Evolutionary conservation across 64 coral and sea anemone species (phyloP).

Genomic region (Actinia equina): DNA sequence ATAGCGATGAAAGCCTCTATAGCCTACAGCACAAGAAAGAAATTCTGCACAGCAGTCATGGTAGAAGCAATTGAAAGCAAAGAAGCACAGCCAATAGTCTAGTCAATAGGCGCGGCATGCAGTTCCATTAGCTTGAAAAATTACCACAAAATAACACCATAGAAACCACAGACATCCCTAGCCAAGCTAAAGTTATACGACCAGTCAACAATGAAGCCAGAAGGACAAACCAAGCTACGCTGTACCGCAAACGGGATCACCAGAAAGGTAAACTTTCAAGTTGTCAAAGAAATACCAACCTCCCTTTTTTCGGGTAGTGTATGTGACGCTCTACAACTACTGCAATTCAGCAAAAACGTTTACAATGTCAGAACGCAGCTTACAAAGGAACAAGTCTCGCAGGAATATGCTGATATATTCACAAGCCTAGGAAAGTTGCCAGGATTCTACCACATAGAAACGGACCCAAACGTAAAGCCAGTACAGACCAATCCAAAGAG

Average conservation of each 20-base stretch:
- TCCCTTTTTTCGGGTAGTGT: conserved; percentile 30
- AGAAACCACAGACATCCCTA: background rate
- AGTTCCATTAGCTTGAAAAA: conserved; percentile 37
- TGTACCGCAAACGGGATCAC: conserved; percentile 32
- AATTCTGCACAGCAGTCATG: conserved; percentile 20
- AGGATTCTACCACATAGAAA: conserved; percentile 49
- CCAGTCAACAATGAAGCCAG: conserved; percentile 26
- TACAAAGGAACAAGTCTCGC: conserved; percentile 17
- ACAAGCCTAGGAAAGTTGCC: conserved; percentile 41
- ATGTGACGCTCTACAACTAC: conserved; percentile 21
- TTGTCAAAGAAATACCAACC: conserved; percentile 1
- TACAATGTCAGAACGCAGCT: background rate
- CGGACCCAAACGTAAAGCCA: conserved; percentile 25
- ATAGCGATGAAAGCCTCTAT: conserved; percentile 43
- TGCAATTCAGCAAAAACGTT: conserved; percentile 1
- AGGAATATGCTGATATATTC: conserved; percentile 39
- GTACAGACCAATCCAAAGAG: conserved; percentile 41
- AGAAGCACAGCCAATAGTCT: background rate
- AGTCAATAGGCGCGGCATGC: conserved; percentile 53
- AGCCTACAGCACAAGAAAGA: background rate
- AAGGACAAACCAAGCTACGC: conserved; percentile 28
- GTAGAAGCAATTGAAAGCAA: background rate
- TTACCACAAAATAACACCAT: conserved; percentile 24
- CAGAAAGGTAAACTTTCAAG: conserved; percentile 18
- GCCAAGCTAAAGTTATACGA: conserved; percentile 39